These are phyloP conservation scores for Psix sp. DNA, from an alignment of 1,140 invertebrate genomes.

Conservation along the genomic window DNA sequence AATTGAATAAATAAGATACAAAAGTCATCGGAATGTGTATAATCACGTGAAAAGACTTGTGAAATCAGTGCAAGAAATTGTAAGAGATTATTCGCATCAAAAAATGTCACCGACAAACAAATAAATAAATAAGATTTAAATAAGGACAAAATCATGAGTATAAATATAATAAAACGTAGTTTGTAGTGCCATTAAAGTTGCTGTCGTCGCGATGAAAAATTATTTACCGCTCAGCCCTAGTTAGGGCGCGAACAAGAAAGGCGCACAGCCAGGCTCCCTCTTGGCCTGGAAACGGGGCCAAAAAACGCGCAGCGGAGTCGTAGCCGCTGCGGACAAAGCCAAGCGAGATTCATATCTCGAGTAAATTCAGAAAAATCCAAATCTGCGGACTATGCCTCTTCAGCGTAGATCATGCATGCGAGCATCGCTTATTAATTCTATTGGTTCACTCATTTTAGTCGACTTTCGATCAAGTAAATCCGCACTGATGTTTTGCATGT, in stretches of 20 bases:
- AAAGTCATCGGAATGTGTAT: too few relatives aligned
- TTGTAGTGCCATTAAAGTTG: not conserved
- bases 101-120: too few relatives aligned
- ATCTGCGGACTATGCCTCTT: constrained; percentile 33
- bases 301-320: constrained; percentile 68
- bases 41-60: too few relatives aligned
- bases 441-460: constrained; percentile 63
- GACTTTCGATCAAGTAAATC: constrained; percentile 66
- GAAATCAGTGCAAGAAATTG: too few relatives aligned
- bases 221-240: not conserved
- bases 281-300: constrained; percentile 56
- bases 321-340: constrained; percentile 66
- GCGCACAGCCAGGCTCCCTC: constrained; percentile 20
- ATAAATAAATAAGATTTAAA: too few relatives aligned
- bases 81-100: too few relatives aligned
- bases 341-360: constrained; percentile 76
- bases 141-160: too few relatives aligned
- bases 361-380: constrained; percentile 47
- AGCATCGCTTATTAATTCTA: constrained; percentile 63
- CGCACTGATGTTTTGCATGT: constrained; percentile 59
- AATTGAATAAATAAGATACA: not conserved
- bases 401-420: constrained; percentile 74
- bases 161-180: not conserved
- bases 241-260: not conserved
- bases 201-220: constrained; percentile 5